These are phyloP conservation scores for Pempheris klunzingeri DNA, from an alignment of 2,797 vertebrate species.

Conservation along the genomic window DNA sequence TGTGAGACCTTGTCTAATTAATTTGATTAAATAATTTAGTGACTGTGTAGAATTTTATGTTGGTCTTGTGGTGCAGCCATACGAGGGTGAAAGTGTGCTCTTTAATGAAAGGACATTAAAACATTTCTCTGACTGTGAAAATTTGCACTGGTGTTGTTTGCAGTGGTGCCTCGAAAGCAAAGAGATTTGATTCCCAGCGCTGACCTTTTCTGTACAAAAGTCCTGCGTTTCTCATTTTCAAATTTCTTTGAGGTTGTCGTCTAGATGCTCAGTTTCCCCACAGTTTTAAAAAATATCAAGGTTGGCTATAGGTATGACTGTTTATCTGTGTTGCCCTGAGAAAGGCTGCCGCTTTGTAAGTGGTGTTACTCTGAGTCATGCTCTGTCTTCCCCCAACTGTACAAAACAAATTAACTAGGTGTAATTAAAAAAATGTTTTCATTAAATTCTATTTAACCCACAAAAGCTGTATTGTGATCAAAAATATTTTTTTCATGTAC, in stretches of 20 bases:
- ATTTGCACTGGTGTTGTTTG: too few relatives aligned
- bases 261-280: neutral
- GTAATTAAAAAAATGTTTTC: neutral
- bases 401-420: neutral
- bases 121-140: neutral
- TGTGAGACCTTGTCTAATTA: slow-evolving; percentile 24
- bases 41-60: slow-evolving; percentile 6
- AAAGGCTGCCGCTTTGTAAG: neutral
- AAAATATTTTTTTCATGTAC: neutral
- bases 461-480: neutral
- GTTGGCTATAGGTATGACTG: neutral
- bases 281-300: neutral
- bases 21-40: neutral
- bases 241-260: neutral
- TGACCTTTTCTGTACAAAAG: slow-evolving; percentile 1
- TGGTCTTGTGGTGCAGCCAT: slow-evolving; percentile 5
- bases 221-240: neutral
- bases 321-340: neutral
- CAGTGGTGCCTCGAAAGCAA: slow-evolving; percentile 4
- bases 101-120: neutral
- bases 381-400: neutral
- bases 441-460: neutral
- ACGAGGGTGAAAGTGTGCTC: slow-evolving; percentile 1
- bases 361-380: neutral
- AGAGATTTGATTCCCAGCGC: slow-evolving; percentile 21